A percentile compares a stretch with the other conserved stretches of the same genome.
Conservation (phyloP, 2,888 invertebrate genomes). For the Drosophila incognita region DNA sequence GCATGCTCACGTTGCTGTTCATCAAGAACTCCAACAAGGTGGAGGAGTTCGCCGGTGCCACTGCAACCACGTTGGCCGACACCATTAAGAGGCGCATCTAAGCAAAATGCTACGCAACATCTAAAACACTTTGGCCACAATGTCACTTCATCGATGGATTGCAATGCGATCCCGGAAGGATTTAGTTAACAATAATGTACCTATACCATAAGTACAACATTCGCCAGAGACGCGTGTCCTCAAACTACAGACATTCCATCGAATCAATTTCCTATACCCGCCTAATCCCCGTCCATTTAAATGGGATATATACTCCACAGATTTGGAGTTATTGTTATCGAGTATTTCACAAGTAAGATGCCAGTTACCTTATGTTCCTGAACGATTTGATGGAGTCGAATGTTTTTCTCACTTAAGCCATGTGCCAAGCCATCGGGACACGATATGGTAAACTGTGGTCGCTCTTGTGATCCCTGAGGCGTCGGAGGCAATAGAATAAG, state of each 20-base stretch:
- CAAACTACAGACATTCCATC: constrained; percentile 1
- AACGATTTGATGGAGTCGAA: constrained; percentile 92
- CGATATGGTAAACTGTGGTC: constrained; percentile 82
- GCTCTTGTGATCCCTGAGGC: constrained; percentile 85
- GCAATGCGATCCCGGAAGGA: constrained; percentile 12
- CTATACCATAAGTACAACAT: constrained; percentile 59
- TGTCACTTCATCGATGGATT: constrained; percentile 39
- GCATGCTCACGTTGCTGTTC: constrained; percentile 96
- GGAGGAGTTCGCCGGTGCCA: constrained; percentile 92
- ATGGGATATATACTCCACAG: neutral
- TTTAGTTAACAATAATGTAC: constrained; percentile 60
- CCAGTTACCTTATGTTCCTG: constrained; percentile 90
- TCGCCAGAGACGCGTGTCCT: constrained; percentile 43
- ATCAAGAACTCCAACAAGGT: constrained; percentile 90
- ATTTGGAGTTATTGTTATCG: neutral
- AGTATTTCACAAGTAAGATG: neutral
- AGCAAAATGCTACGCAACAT: constrained; percentile 37
- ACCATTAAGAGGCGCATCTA: constrained; percentile 86
- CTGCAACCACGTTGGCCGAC: constrained; percentile 89
- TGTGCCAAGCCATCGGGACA: constrained; percentile 85
- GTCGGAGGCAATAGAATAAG: constrained; percentile 86
- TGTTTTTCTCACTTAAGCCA: constrained; percentile 85
- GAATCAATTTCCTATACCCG: neutral
- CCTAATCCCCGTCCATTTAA: no score
- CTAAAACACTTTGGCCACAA: constrained; percentile 17